Base-by-base conservation (phyloP, 2,797 vertebrate genomes). In the Malurus splendens region DNA sequence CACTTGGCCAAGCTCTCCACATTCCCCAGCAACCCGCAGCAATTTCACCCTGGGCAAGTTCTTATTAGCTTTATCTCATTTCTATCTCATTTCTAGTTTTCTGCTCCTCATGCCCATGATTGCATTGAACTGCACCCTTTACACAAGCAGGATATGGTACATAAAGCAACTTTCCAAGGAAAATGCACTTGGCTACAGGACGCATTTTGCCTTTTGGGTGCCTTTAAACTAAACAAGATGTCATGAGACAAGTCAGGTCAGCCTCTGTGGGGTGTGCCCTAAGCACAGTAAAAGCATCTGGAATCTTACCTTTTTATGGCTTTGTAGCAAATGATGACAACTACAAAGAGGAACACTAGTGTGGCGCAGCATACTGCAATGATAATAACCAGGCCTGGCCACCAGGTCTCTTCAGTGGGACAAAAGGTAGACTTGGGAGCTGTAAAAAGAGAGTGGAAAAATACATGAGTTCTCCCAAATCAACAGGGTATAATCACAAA, bases 291-390 rank as follows among this genome's bases (percentile, higher is more conserved):
- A 55, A 81, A 74, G 24, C 25, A 51, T 76, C 41, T n/a, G 17
- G n/a, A 50, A 22, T 61, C 97, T 97, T 96, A 99, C 99, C 99
- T 99, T 97, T 99, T 99, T 96, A 99, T 99, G 97, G 99, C 98
- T 97, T 99, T 99, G 98, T 99, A 99, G 97, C 98, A 99, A 97
- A 99, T 98, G 97, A 99, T 98, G 96, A 98, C 97, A 91, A 98
- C 98, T 95, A 99, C 96, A 48, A 99, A 97, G 91, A 99, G 98
- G 93, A 99, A 98, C 93, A 98, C 96, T 55, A 98, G 94, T 52
- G 98, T 98, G 93, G 98, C 94, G 18, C 98, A 98, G 90, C 98
- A 98, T 86, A 98, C 98, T 7, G 98, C 98, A 45, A 98, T 97
- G 66, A 98, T 94, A 89, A 99, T 98, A 93, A 98, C 88, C 91